These are phyloP conservation scores for Macrotis lagotis DNA, from an alignment of 2,113 vertebrate species.

Conservation along the genomic window DNA sequence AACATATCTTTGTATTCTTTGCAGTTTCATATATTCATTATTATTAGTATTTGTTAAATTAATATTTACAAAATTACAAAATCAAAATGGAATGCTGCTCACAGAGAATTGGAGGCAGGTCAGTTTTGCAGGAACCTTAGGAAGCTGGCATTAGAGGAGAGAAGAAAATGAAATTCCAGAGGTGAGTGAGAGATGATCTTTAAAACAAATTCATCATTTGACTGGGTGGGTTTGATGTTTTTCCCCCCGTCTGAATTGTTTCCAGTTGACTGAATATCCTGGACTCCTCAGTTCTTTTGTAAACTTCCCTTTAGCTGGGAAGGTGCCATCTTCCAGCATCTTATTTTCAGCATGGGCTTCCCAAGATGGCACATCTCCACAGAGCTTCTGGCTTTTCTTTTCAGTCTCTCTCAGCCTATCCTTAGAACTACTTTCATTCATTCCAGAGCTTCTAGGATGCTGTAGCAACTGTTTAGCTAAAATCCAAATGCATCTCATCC, in stretches of 20 bases:
- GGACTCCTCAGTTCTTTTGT: slow-evolving; percentile 36
- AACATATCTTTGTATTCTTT: background rate
- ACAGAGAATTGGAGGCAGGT: background rate
- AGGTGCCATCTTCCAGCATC: slow-evolving; percentile 45
- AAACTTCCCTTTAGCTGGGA: slow-evolving; percentile 50
- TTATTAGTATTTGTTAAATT: background rate
- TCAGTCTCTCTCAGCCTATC: slow-evolving; percentile 23
- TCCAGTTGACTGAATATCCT: slow-evolving; percentile 42
- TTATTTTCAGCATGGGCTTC: slow-evolving; percentile 47
- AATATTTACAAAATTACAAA: background rate
- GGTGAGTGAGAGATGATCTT: background rate
- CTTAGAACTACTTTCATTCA: slow-evolving; percentile 59
- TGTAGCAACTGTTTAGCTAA: slow-evolving; percentile 60
- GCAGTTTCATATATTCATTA: background rate
- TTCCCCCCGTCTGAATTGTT: slow-evolving; percentile 2
- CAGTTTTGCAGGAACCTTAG: background rate
- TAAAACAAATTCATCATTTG: background rate
- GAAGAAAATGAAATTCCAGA: background rate
- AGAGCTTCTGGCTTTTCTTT: slow-evolving; percentile 50
- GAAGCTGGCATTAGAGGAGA: background rate
- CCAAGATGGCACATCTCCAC: background rate
- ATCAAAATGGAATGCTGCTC: background rate
- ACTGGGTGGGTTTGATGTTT: background rate
- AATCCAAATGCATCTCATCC: slow-evolving; percentile 62
- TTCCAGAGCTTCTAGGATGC: slow-evolving; percentile 55